These are phyloP conservation scores for Hydractinia echinata DNA, from an alignment of 30 jellyfish, hydroid and myxozoan genomes.

Conservation along the genomic window DNA sequence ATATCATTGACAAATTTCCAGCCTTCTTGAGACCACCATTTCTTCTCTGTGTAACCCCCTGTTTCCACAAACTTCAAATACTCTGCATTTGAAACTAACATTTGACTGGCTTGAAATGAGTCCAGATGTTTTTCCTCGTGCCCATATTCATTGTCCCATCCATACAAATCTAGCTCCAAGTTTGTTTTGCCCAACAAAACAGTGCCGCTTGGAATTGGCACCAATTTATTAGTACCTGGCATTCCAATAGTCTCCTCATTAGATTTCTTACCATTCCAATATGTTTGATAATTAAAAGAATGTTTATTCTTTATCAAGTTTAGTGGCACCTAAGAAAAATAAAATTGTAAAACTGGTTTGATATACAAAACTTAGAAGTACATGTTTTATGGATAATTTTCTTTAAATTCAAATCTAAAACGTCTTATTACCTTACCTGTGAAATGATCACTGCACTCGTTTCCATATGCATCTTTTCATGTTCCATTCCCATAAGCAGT, in stretches of 20 bases:
- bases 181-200: conserved; percentile 23
- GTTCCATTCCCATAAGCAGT: conserved; percentile 32
- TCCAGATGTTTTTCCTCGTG: conserved; percentile 10
- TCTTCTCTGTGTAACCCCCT: conserved; percentile 29
- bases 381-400: too few relatives aligned
- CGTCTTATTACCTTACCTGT: background rate
- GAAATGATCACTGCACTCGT: conserved; percentile 44
- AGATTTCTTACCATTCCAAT: background rate
- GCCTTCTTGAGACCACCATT: conserved; percentile 39
- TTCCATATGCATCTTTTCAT: conserved; percentile 30
- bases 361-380: too few relatives aligned
- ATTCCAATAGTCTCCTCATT: background rate
- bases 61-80: conserved; percentile 34
- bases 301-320: conserved; percentile 20
- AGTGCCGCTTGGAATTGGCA: conserved; percentile 26
- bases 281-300: conserved; percentile 22
- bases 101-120: conserved; percentile 33
- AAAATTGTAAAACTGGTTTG: background rate
- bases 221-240: conserved; percentile 1
- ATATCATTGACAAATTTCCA: conserved; percentile 19
- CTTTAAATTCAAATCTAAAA: too few relatives aligned
- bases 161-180: conserved; percentile 26
- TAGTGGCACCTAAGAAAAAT: conserved; percentile 12
- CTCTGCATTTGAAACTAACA: conserved; percentile 39
- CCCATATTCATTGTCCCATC: conserved; percentile 40